Base-by-base conservation (phyloP, 2,888 invertebrate species). In the Sinelater perroti region DNA sequence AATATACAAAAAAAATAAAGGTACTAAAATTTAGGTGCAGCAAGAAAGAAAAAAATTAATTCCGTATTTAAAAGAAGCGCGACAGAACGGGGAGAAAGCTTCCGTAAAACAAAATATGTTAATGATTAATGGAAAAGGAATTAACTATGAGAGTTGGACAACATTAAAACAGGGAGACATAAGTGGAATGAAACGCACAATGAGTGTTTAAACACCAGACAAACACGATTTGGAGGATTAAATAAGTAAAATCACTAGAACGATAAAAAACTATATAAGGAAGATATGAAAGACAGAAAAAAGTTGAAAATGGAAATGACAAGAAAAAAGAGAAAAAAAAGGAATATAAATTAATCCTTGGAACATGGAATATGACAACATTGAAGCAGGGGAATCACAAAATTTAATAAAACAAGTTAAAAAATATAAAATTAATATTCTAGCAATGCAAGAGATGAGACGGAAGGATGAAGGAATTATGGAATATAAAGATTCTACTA, bases 21-120 rank as follows among this genome's bases (percentile, higher is more conserved):
- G n/a, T n/a, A n/a, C n/a, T n/a, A n/a, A n/a, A n/a, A n/a, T n/a
- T n/a, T n/a, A n/a, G n/a, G 33, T 33, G 14, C 33, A 33, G 13
- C 13, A 10, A 16, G 33, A 33, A 13, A 33, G 33, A 8, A 33
- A 33, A 33, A 33, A 33, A 33, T 13, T 33, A 8, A 33, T 33
- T 33, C 33, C 33, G 14, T 33, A 33, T 33, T 5, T 33, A 33
- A 33, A 33, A 13, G 33, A 33, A 13, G 33, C 33, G 11, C 33
- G 8, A 33, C 33, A 13, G 13, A 33, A 33, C 3, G 33, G 33
- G 14, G 33, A 33, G 13, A 33, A 33, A 33, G 33, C n/a, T n/a
- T n/a, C n/a, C n/a, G n/a, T n/a, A n/a, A n/a, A n/a, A n/a, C n/a
- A n/a, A n/a, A n/a, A n/a, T 33, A 33, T 14, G 8, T 33, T 33